phyloP scores from a whole-genome alignment of 2,888 invertebrate genomes.

The Rotaria magnacalcarata region DNA sequence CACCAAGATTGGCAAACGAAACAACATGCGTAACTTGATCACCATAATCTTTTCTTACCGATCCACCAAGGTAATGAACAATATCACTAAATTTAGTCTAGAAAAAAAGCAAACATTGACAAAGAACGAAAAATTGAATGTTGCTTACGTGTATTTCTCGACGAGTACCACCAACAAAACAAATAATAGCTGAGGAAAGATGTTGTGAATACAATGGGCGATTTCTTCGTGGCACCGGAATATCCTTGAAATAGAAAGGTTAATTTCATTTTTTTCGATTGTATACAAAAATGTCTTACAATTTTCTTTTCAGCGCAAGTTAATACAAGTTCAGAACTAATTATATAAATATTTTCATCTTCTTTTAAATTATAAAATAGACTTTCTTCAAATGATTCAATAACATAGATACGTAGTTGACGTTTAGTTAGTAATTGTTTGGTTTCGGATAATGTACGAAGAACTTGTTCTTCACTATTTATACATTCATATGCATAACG shows the following conservation, averaged over 20 bases:
- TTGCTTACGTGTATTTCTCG: neutral
- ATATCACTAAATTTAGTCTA: constrained; percentile 54
- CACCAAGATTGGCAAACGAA: constrained; percentile 79
- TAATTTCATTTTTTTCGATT: neutral
- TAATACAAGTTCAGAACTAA: constrained; percentile 17
- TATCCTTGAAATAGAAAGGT: neutral
- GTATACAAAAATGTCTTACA: neutral
- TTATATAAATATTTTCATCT: constrained; percentile 26
- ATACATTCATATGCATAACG: constrained; percentile 24
- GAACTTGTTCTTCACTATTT: constrained; percentile 1
- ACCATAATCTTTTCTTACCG: constrained; percentile 81
- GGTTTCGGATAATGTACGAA: neutral
- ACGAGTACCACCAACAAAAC: constrained; percentile 22
- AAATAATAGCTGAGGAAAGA: constrained; percentile 23
- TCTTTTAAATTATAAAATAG: neutral
- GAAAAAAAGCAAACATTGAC: neutral
- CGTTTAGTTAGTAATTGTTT: constrained; percentile 15
- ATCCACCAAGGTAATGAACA: constrained; percentile 93
- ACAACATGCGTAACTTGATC: constrained; percentile 83
- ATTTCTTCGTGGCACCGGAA: constrained; percentile 28
- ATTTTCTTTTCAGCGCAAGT: constrained; percentile 22
- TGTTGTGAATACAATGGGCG: constrained; percentile 19
- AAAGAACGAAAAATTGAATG: neutral
- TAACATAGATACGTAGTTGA: neutral
- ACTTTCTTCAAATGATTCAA: constrained; percentile 12